Evolutionary conservation across 2,797 vertebrate species (phyloP).

Genomic region (Trachurus trachurus): DNA sequence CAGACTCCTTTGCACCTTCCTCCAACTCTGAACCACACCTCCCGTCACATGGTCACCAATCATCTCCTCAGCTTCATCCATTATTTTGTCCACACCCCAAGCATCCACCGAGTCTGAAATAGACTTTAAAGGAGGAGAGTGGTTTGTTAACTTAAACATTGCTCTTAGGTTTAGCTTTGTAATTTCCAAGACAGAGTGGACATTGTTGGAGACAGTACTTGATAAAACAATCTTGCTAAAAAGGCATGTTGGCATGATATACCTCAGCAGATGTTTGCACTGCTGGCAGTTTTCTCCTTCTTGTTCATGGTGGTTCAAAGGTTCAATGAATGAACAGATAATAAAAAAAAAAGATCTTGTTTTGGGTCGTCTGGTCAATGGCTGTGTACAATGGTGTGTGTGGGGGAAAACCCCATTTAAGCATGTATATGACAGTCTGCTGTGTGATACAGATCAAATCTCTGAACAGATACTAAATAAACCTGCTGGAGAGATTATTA

Average conservation of each 20-base stretch:
- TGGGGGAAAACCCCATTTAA: too few relatives aligned
- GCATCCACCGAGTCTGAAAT: constrained; percentile 38
- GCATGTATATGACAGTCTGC: background rate
- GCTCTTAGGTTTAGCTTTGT: background rate
- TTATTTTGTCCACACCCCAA: constrained; percentile 25
- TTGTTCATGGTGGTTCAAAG: background rate
- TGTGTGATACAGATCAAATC: background rate
- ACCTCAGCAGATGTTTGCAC: background rate
- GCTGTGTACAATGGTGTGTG: background rate
- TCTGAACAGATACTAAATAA: too few relatives aligned
- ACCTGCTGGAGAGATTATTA: background rate
- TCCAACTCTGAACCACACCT: constrained; percentile 84
- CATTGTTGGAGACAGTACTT: background rate
- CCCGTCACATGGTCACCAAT: constrained; percentile 84
- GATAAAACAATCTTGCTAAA: background rate
- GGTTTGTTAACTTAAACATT: background rate
- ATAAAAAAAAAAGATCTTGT: background rate
- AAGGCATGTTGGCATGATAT: background rate
- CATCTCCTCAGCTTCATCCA: constrained; percentile 72
- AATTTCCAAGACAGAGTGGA: background rate
- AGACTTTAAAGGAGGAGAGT: constrained; percentile 46
- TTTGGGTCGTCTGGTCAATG: background rate
- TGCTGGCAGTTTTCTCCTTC: background rate
- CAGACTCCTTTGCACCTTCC: constrained; percentile 77
- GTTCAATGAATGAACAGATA: background rate